Evolutionary conservation across 2,797 vertebrate species (phyloP), one percentile per base, ranked within the genome.

Genomic region (Yasuhikotakia modesta): DNA sequence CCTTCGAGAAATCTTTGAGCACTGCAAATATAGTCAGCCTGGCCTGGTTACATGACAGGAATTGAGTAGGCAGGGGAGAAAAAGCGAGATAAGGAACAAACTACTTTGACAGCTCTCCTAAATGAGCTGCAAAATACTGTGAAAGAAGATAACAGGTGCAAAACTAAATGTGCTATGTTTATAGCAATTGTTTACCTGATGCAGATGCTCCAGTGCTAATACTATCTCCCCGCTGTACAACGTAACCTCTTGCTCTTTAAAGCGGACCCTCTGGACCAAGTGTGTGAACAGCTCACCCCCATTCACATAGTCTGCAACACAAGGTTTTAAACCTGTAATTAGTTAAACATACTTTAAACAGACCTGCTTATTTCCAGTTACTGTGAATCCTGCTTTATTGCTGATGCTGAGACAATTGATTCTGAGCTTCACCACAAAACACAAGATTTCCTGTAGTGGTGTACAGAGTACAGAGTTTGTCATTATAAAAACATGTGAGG

Each of bases 241-340:
- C 27, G 93, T 95, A 22, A 98, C 98, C 85, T 98, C 96, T 43
- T 92, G 93, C 88, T 99, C 97, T 87, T 96, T 96, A 89, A 98
- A 99, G 77, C 92, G 95, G 79, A 98, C 96, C 92, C 96, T 94
- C 87, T 99, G 98, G 83, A 98, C 97, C 93, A 99, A 93, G 86
- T 99, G 97, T 78, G 97, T 99, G 92, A 99, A 99, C 84, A 99
- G 94, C 88, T 99, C 98, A 70, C 97, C 98, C 60, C 97, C 97
- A 78, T 97, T 99, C 88, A 99, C 96, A 85, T 99, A 99, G 92
- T 99, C 98, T 99, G 80, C 16, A 73, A 78, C 4, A 27, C 2
- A 72, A 81, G 30, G 60, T 67, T 69, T 68, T 68, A 74, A 80
- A 53, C 50, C 53, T 39, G 66, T 30, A 78, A 53, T 46, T 71